These are phyloP conservation scores for Pseudomyrmex concolor DNA, from an alignment of 1,140 invertebrate species.

Conservation along the genomic window DNA sequence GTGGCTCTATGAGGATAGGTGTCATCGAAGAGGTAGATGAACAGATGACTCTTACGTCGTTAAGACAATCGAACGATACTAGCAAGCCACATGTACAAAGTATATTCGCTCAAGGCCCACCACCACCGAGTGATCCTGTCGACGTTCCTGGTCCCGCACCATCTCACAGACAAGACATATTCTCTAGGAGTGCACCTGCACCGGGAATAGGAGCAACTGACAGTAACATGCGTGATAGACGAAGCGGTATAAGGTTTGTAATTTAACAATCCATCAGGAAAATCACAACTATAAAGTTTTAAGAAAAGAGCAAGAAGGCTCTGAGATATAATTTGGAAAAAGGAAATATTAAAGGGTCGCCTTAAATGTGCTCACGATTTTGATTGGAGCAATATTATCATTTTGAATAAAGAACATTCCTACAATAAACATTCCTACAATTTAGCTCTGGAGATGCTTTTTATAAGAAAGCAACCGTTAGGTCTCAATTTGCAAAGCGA, in stretches of 20 bases:
- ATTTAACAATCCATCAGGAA: neutral
- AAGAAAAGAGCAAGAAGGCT: too few relatives aligned
- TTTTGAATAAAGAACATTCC: too few relatives aligned
- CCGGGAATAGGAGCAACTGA: neutral
- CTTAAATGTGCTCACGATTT: too few relatives aligned
- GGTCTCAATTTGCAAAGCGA: too few relatives aligned
- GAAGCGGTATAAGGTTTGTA: constrained; percentile 16
- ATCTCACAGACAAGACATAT: constrained; percentile 84
- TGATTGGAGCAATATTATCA: too few relatives aligned
- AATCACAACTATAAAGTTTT: neutral
- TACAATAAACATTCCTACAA: too few relatives aligned
- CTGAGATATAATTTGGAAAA: too few relatives aligned
- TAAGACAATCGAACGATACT: constrained; percentile 85
- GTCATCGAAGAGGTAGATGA: constrained; percentile 92
- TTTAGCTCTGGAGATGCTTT: too few relatives aligned
- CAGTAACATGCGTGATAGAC: neutral
- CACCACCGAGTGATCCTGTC: constrained; percentile 80
- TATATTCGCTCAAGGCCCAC: constrained; percentile 83
- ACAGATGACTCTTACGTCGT: constrained; percentile 91
- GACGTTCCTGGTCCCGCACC: constrained; percentile 80
- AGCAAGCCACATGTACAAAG: constrained; percentile 84
- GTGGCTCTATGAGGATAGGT: constrained; percentile 89
- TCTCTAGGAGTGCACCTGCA: constrained; percentile 80
- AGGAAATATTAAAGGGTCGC: too few relatives aligned
- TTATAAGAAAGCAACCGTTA: too few relatives aligned